These are phyloP conservation scores for Muscidifurax raptorellus DNA, from an alignment of 1,140 invertebrate genomes.

Conservation along the genomic window DNA sequence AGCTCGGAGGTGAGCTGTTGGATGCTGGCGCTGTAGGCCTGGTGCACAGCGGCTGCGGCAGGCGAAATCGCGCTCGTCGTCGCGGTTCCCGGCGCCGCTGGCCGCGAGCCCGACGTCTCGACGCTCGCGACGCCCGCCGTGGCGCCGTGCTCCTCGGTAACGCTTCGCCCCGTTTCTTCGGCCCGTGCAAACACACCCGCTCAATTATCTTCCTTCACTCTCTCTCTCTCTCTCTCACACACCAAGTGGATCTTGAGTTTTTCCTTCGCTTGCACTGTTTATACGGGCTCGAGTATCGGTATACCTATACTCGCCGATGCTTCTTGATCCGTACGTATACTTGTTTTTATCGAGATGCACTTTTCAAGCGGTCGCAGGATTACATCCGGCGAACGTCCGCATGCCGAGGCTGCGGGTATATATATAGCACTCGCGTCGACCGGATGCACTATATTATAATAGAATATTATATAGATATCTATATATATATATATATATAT, in stretches of 20 bases:
- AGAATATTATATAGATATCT: too few species aligned
- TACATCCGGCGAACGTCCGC: not conserved
- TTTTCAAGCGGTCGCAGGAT: not conserved
- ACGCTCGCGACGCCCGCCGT: slow-evolving; percentile 74
- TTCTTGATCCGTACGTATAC: too few species aligned
- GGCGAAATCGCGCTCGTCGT: slow-evolving; percentile 54
- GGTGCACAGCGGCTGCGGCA: slow-evolving; percentile 24
- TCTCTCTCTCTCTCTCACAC: not conserved
- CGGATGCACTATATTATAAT: too few species aligned
- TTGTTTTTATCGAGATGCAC: too few species aligned
- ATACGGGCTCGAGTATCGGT: too few species aligned
- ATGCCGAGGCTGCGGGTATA: too few species aligned
- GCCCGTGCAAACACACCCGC: too few species aligned
- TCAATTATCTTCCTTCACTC: too few species aligned
- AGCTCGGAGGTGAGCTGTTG: slow-evolving; percentile 25
- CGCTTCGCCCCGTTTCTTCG: slow-evolving; percentile 38
- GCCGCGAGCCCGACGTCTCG: slow-evolving; percentile 73
- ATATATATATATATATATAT: too few species aligned
- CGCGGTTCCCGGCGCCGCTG: slow-evolving; percentile 67
- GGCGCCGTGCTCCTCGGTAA: slow-evolving; percentile 63
- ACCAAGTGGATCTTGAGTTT: too few species aligned
- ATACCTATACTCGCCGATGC: too few species aligned
- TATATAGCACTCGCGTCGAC: not conserved
- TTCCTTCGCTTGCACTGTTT: too few species aligned
- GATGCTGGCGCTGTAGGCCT: slow-evolving; percentile 51